Percentiles rank a stretch among this genome's conserved stretches.
phyloP scores from a whole-genome alignment of 2,888 invertebrate species.

The Xanthia icteritia region DNA sequence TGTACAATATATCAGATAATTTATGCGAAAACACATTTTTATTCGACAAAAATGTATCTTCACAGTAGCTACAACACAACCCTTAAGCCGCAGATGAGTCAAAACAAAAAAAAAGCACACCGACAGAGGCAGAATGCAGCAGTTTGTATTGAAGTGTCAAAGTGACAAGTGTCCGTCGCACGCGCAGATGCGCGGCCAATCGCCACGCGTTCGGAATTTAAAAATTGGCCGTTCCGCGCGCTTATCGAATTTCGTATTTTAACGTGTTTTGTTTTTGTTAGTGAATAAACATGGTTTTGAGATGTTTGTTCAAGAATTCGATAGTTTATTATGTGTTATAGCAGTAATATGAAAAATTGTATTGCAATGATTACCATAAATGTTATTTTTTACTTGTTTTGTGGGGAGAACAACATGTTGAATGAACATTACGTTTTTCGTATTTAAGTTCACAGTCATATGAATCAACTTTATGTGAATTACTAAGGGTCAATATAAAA shows the following conservation, averaged over 20 bases:
- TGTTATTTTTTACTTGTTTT: conserved; percentile 41
- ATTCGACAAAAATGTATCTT: conserved; percentile 12
- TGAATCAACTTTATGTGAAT: conserved; percentile 38
- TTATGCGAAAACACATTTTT: neutral
- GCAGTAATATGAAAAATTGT: conserved; percentile 51
- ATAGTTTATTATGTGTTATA: conserved; percentile 56
- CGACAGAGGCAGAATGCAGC: conserved; percentile 72
- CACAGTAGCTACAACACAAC: conserved; percentile 13
- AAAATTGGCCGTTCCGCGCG: conserved; percentile 68
- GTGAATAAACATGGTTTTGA: conserved; percentile 38
- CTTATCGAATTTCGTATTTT: conserved; percentile 62
- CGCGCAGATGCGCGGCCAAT: conserved; percentile 80
- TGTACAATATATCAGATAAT: neutral
- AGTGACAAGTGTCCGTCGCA: conserved; percentile 80
- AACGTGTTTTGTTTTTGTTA: conserved; percentile 46
- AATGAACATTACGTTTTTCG: conserved; percentile 25
- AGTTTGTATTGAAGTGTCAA: conserved; percentile 86
- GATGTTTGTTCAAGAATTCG: conserved; percentile 30
- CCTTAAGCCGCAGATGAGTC: conserved; percentile 57
- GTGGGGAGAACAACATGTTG: conserved; percentile 4
- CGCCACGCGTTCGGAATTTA: conserved; percentile 76
- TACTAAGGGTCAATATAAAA: neutral
- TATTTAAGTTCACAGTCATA: conserved; percentile 27
- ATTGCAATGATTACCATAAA: conserved; percentile 37
- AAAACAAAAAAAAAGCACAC: conserved; percentile 57